These are phyloP conservation scores for Brachionus angularis DNA, from an alignment of 1,140 invertebrate species.

Conservation along the genomic window DNA sequence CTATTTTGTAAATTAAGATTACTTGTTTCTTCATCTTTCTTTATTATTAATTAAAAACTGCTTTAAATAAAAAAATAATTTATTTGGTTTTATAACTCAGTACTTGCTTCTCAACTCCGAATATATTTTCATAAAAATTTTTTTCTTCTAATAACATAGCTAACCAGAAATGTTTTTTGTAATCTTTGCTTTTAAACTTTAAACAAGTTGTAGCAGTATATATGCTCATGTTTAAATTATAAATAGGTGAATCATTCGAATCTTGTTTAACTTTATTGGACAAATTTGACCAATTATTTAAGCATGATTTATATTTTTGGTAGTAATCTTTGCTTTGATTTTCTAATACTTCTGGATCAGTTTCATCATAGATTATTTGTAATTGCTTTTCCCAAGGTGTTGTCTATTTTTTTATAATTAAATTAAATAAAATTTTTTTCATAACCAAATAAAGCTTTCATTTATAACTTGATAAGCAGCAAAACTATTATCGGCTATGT, in stretches of 20 bases:
- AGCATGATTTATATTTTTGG: neutral
- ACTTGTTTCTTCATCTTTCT: slow-evolving; percentile 1
- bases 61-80: neutral
- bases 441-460: no score
- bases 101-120: slow-evolving; percentile 9
- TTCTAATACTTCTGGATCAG: neutral
- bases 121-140: slow-evolving; percentile 20
- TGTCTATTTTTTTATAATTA: neutral
- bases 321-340: neutral
- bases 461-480: slow-evolving; percentile 13
- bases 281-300: neutral
- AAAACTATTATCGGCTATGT: neutral
- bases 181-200: slow-evolving; percentile 5
- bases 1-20: slow-evolving; percentile 11
- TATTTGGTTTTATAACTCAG: neutral
- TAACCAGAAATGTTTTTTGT: neutral
- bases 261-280: slow-evolving; percentile 7
- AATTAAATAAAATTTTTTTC: neutral
- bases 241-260: slow-evolving; percentile 7
- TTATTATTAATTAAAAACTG: neutral
- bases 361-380: slow-evolving; percentile 42
- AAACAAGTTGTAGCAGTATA: slow-evolving; percentile 1
- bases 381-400: slow-evolving; percentile 38
- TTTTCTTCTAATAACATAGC: slow-evolving; percentile 16
- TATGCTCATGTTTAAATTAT: slow-evolving; percentile 21